Percentiles rank a stretch among this genome's conserved stretches.
phyloP scores from a whole-genome alignment of 1,140 invertebrate genomes.

The fruit fly (Drosophila melanogaster) region Release_6_plus_ISO1_MT NT_033779.5:9033501-9034000 shows the following conservation, averaged over 20 bases:
- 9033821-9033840: constrained; percentile 67
- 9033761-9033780: constrained; percentile 43
- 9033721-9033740: constrained; percentile 59
- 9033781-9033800: constrained; percentile 14
- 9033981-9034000: constrained; percentile 78
- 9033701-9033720: constrained; percentile 32
- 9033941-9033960: constrained; percentile 73
- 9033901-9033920: constrained; percentile 40
- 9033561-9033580: constrained; percentile 50
- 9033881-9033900: constrained; percentile 43
- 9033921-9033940: background rate
- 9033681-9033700: constrained; percentile 2
- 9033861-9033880: constrained; percentile 76
- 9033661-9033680: constrained; percentile 18
- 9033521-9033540: constrained; percentile 3
- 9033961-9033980: constrained; percentile 74
- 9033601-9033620: constrained; percentile 68
- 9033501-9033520: constrained; percentile 57
- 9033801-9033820: constrained; percentile 66
- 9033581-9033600: constrained; percentile 47
- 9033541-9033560: background rate
- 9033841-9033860: constrained; percentile 59
- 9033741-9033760: constrained; percentile 67
- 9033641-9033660: constrained; percentile 51
- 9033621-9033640: constrained; percentile 57